Base-by-base conservation (phyloP, 2,113 vertebrate genomes). In the Leptocoma aspasia region DNA sequence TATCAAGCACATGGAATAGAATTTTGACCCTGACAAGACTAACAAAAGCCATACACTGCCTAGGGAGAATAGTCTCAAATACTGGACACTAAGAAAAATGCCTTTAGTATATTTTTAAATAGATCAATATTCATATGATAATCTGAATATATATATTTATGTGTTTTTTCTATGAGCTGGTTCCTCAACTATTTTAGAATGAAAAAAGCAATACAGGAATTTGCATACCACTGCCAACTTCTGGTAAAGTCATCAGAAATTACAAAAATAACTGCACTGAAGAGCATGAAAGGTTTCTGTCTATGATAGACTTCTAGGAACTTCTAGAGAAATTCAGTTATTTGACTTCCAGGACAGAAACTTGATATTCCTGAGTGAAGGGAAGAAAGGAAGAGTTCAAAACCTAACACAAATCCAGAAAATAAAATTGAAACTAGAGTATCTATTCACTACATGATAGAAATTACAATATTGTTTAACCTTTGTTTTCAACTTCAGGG, bases 231-330 rank as follows among this genome's bases (percentile, higher is more conserved):
- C 41, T 81, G 89, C 79, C 92, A 91, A 64, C 59, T 93, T 95
- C 94, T 94, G 83, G 54, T 91, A 96, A 92, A 93, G 56, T 61
- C 65, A 92, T 95, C 82, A 91, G 73, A 90, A 89, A 70, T 89
- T 70, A 83, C 49, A 95, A 87, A 97, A 97, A 90, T 83, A 96
- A 66, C 78, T 92, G 57, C 60, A 77, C n/a, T 73, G 82, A 95
- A 70, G 56, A 94, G 54, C 79, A 95, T 86, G 45, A 53, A 86
- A 96, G 92, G 42, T 71, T 76, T 77, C 31, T 68, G 44, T 80
- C 82, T 64, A 61, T 5, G 28, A 73, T 2, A 41, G 30, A 45
- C 33, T 47, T 73, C 22, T 45, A 77, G 35, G 26, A 71, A 63
- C 27, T 88, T 88, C 37, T 64, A 54, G 16, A 92, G 41, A 80